Base-by-base conservation (phyloP, 2,113 vertebrate genomes). In the Dipodomys stephensi region DNA sequence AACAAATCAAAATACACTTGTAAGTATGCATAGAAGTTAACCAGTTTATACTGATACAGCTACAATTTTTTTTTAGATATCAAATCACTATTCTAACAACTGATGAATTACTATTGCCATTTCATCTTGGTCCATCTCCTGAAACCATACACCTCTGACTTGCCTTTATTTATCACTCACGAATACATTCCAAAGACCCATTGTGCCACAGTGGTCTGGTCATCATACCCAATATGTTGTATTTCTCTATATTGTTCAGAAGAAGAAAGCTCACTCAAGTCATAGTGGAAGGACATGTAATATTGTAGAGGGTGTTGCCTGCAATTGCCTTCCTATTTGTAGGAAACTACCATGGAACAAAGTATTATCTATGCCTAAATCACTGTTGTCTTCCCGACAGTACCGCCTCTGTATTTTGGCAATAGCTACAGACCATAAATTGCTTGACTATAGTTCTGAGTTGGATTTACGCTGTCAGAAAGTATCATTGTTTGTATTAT, bases 101-200 rank as follows among this genome's bases (percentile, higher is more conserved):
- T 82, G 32, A 12, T 7, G 44, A 53, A 28, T 64, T n/a, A 27
- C 27, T 10, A 73, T 73, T 64, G 11, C 9, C 53, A 69, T 68
- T 85, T 76, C 15, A 32, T 73, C 57, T 7, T 57, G 3, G 19
- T 6, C 7, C 0, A 57, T 87, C 20, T 91, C 3, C 22, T 74
- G 1, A 7, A 77, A 73, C 20, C 0, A 2, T 64, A 28, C 5
- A 22, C 8, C 18, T 44, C 16, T 20, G 7, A 2, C 9, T 32
- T 15, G 0, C 16, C 30, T 32, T 46, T 74, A 64, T 2, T 16
- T 87, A 16, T 60, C 27, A 83, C 27, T 64, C 3, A 6, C 11
- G 4, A 84, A n/a, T 67, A 92, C 60, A 71, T 69, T 28, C 6
- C 6, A 73, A 77, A 9, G 13, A 83, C 0, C 13, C 32, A 18